Evolutionary conservation across 2,888 invertebrate species (phyloP), one percentile per base, ranked within the genome.

Genomic region (Meganola albula): DNA sequence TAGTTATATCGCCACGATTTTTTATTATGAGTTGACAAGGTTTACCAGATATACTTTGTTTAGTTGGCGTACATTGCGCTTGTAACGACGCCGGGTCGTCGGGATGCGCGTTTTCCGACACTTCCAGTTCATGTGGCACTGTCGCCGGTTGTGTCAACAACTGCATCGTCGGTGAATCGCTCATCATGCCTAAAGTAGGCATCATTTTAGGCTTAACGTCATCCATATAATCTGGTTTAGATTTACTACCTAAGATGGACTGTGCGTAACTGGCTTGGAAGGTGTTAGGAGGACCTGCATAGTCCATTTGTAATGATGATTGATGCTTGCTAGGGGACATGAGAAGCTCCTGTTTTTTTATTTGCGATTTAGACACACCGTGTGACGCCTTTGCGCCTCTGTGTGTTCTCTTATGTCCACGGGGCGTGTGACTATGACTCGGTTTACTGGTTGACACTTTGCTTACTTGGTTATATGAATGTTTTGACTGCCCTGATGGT

Each of bases 401-500:
- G 27, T 67, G 73, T 41, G 74, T 61, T 27, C 67, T 74, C 50
- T 77, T 75, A 38, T 74, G 73, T 27, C 67, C 51, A 31, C 78
- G 69, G 16, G 72, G 63, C 5, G 62, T 48, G 37, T 74, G 72
- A 21, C 63, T 34, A 42, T 79, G 79, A 55, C 62, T 79, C 42
- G 86, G 73, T 77, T 85, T 87, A 69, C 79, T 84, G 30, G 83
- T 82, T 31, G 86, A 82, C 30, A 84, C 80, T 76, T 85, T 85
- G 71, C 86, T 87, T 44, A 85, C 83, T 83, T 86, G 86, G 47
- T 84, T 85, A 51, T 86, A 87, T 31, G 85, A 84, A 55, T 86
- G 86, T 58, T 85, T 86, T 10, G 83, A 82, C 57, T 85, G 86
- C 33, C 80, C 71, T 35, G 77, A 76, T 40, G 74, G 57, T 78